These are phyloP conservation scores for Stigmatopora argus DNA, from an alignment of 2,113 vertebrate genomes.

Conservation along the genomic window DNA sequence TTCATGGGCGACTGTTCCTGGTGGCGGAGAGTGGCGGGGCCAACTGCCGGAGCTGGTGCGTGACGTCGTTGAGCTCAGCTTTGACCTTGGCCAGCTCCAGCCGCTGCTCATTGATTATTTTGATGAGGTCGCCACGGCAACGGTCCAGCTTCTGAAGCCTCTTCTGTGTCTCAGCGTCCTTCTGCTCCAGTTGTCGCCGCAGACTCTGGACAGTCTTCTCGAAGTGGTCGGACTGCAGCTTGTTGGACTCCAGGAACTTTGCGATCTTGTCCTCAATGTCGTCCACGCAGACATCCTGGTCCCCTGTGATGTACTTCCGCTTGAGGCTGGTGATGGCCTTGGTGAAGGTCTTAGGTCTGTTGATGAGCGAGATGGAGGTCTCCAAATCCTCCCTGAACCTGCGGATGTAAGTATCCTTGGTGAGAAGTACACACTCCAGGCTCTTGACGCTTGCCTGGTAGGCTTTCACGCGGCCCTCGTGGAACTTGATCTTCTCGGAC, in stretches of 20 bases:
- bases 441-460: conserved; percentile 7
- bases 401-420: conserved; percentile 8
- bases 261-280: conserved; percentile 6
- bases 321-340: conserved; percentile 6
- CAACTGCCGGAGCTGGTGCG: conserved; percentile 2
- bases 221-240: conserved; percentile 7
- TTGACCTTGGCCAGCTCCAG: conserved; percentile 2
- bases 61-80: conserved; percentile 6
- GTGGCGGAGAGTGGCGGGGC: not conserved
- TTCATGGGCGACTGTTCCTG: not conserved
- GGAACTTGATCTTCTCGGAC: conserved; percentile 9
- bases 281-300: conserved; percentile 4
- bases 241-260: conserved; percentile 11
- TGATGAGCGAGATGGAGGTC: conserved; percentile 5
- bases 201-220: conserved; percentile 5
- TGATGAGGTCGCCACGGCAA: conserved; percentile 5
- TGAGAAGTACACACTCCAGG: conserved; percentile 4
- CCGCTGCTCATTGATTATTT: conserved; percentile 8
- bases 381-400: conserved; percentile 6
- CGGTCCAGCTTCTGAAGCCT: conserved; percentile 5
- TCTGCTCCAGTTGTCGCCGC: conserved; percentile 8
- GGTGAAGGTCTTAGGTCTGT: conserved; percentile 6
- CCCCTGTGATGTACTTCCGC: conserved; percentile 8
- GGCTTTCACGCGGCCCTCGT: conserved; percentile 5
- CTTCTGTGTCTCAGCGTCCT: conserved; percentile 1